Evolutionary conservation across 2,113 vertebrate species (phyloP).

Genomic region (Mystacornis crossleyi): DNA sequence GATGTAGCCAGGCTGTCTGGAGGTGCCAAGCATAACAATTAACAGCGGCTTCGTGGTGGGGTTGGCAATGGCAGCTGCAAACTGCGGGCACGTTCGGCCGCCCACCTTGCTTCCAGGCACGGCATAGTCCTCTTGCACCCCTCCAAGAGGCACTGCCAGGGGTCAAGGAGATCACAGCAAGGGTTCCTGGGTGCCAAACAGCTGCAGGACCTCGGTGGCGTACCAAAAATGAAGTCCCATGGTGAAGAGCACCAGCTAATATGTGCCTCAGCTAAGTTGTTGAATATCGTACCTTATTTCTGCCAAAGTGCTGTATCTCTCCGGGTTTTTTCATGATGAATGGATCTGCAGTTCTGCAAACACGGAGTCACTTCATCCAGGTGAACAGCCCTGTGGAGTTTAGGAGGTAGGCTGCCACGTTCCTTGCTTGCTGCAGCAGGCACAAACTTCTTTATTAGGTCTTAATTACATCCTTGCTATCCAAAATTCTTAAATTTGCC

Average conservation of each 20-base stretch:
- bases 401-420: neutral
- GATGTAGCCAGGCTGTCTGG: neutral
- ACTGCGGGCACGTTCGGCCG: fast-evolving
- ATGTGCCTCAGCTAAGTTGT: neutral
- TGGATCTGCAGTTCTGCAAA: neutral
- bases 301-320: neutral
- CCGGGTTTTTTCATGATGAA: neutral
- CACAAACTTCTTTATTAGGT: slow-evolving; percentile 4
- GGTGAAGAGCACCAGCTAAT: neutral
- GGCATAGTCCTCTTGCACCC: neutral
- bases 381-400: neutral
- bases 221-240: fast-evolving
- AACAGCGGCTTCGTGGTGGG: neutral
- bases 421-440: neutral
- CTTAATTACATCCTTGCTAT: slow-evolving; percentile 16
- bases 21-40: slow-evolving; percentile 40
- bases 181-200: too few species aligned
- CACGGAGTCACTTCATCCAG: neutral
- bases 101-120: neutral
- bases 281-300: neutral
- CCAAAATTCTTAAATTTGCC: slow-evolving; percentile 13
- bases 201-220: neutral
- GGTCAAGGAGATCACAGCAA: neutral
- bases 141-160: neutral
- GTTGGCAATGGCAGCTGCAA: neutral